Conservation (phyloP, 2,888 invertebrate species). For the Embidobia sp. region DNA sequence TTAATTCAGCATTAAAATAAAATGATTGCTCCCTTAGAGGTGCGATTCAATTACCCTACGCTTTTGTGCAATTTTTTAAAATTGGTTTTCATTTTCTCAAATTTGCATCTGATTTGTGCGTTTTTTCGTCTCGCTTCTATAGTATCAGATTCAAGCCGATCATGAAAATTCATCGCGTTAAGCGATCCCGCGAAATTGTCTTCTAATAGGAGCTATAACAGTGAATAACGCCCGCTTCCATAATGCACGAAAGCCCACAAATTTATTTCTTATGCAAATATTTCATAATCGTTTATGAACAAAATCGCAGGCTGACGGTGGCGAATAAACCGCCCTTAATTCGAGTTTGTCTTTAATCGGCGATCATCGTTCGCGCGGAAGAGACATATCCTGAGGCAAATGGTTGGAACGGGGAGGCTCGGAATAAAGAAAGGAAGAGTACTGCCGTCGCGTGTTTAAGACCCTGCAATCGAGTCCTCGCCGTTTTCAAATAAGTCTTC, state of each 20-base stretch:
- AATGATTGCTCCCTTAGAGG: too few species aligned
- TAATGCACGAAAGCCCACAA: constrained; percentile 31
- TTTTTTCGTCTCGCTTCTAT: too few species aligned
- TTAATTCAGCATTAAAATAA: too few species aligned
- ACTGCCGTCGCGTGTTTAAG: constrained; percentile 37
- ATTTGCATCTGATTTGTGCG: too few species aligned
- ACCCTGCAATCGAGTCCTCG: too few species aligned
- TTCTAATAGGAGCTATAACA: constrained; percentile 43
- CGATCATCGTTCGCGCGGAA: constrained; percentile 45
- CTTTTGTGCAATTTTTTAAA: too few species aligned
- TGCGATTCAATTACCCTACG: too few species aligned
- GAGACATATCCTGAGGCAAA: constrained; percentile 51
- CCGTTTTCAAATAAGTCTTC: constrained; percentile 73
- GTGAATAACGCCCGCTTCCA: constrained; percentile 39
- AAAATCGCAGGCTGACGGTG: constrained; percentile 36
- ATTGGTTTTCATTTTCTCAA: too few species aligned
- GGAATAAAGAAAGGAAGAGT: constrained; percentile 22
- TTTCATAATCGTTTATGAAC: constrained; percentile 33
- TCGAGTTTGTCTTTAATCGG: constrained; percentile 55
- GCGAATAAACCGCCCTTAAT: constrained; percentile 51
- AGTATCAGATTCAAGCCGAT: constrained; percentile 6
- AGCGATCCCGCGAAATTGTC: constrained; percentile 39
- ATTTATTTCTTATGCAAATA: constrained; percentile 56
- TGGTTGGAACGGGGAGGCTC: neutral
- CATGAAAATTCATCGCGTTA: constrained; percentile 37